A percentile compares a stretch with the other conserved stretches of the same genome.
Conservation (phyloP, 1,140 invertebrate genomes). For the Hyposmocoma kahamanoa region DNA sequence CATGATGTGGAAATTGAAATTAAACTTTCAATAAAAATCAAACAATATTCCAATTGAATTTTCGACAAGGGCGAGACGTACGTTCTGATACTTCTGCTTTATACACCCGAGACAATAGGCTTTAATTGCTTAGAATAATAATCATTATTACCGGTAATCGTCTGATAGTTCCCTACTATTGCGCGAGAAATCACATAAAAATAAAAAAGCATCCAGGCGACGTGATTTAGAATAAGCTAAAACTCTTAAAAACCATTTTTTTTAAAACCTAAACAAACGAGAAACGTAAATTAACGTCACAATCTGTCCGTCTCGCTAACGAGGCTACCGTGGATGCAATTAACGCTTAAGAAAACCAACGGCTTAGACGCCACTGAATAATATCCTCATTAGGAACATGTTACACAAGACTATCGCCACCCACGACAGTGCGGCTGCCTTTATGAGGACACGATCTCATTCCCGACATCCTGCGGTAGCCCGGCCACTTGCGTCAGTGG, state of each 20-base stretch:
- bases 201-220: neutral
- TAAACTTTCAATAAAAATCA: too few relatives aligned
- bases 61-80: too few relatives aligned
- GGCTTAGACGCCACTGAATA: constrained; percentile 43
- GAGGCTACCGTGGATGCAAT: constrained; percentile 29
- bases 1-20: too few relatives aligned
- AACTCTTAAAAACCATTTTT: neutral
- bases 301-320: constrained; percentile 33
- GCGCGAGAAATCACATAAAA: too few relatives aligned
- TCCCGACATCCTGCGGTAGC: constrained; percentile 69
- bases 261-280: constrained; percentile 12
- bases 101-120: too few relatives aligned
- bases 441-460: constrained; percentile 70
- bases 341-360: constrained; percentile 31
- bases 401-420: constrained; percentile 48
- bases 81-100: too few relatives aligned
- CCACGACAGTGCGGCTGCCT: constrained; percentile 44
- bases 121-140: too few relatives aligned
- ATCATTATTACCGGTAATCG: too few relatives aligned
- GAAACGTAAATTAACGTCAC: constrained; percentile 19
- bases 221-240: neutral
- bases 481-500: constrained; percentile 56
- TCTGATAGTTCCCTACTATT: too few relatives aligned
- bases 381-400: constrained; percentile 52
- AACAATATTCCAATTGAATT: too few relatives aligned